Base-by-base conservation (phyloP, 2,888 invertebrate genomes). In the Chouioia cunea region DNA sequence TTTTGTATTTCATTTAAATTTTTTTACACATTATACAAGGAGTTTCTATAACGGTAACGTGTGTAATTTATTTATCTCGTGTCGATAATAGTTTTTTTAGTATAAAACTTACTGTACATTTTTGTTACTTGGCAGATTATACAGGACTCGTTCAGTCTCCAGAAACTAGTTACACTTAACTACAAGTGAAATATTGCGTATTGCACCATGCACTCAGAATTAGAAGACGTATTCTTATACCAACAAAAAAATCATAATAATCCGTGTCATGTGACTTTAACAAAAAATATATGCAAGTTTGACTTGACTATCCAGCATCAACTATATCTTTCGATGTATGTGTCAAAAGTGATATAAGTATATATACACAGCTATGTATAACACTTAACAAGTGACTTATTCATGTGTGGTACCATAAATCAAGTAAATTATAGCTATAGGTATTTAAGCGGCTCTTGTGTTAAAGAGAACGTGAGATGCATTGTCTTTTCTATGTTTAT, bases 31-130 rank as follows among this genome's bases (percentile, higher is more conserved):
- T 58, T 73, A 53, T 62, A 66, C 65, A 69, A 65, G 50, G 50
- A 60, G 46, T 69, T 63, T 65, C 27, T 22, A n/a, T 79, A 80
- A 81, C 79, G 79, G 79, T 81, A 81, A 81, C 78, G 36, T 10
- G 2, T 36, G 4, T 36, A 36, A 36, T 36, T 36, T 36, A 36
- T 75, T 75, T 56, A 67, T 47, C 22, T 76, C 60, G 78, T 70
- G 75, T 77, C 74, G 68, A 76, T 80, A 80, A 80, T 81, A 79
- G 79, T 79, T 77, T 79, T n/a, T n/a, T 75, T 77, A 77, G 82
- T 82, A 81, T 79, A 82, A 82, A 82, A 82, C 79, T 78, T 78
- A 76, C 76, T 75, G 74, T 77, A 79, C 74, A 75, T 76, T 78
- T 36, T 36, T 73, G 65, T 73, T 71, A 70, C 62, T 56, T 77